Evolutionary conservation across 1,140 invertebrate genomes (phyloP).

Genomic region (Oryctes rhinoceros): DNA sequence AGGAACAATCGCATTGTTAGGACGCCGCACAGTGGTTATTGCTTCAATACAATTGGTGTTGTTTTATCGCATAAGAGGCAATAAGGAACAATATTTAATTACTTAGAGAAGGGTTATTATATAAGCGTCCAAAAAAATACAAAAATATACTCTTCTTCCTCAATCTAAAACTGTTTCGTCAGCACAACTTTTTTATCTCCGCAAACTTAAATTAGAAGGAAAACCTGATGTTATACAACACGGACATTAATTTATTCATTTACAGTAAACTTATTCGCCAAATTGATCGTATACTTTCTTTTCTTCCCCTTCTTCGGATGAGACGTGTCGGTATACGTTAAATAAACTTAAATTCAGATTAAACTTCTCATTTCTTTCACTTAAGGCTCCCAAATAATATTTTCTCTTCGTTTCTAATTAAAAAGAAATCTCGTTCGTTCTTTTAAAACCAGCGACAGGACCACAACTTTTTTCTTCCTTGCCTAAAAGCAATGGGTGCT

Average conservation of each 20-base stretch:
- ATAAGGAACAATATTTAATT: no score
- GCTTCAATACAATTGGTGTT: no score
- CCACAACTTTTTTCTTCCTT: background rate
- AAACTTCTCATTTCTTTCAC: constrained; percentile 31
- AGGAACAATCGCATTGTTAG: no score
- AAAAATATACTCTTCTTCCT: no score
- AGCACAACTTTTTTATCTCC: background rate
- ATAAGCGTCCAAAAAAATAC: no score
- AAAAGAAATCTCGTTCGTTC: constrained; percentile 2
- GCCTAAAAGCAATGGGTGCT: background rate
- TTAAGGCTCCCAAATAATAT: constrained; percentile 26
- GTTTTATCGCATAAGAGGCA: no score
- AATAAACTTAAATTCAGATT: constrained; percentile 13
- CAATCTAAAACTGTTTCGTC: no score
- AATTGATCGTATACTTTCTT: background rate
- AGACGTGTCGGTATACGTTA: background rate
- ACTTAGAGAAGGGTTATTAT: background rate
- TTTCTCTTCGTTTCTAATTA: constrained; percentile 31
- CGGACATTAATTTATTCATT: constrained; percentile 1
- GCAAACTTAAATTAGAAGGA: background rate
- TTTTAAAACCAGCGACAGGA: background rate
- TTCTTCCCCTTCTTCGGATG: background rate
- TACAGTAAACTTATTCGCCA: constrained; percentile 14
- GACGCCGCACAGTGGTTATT: no score
- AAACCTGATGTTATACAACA: background rate